Percentiles rank a stretch among this genome's conserved stretches.
phyloP scores from a whole-genome alignment of 2,888 invertebrate species.

The Polymixis lichenea region DNA sequence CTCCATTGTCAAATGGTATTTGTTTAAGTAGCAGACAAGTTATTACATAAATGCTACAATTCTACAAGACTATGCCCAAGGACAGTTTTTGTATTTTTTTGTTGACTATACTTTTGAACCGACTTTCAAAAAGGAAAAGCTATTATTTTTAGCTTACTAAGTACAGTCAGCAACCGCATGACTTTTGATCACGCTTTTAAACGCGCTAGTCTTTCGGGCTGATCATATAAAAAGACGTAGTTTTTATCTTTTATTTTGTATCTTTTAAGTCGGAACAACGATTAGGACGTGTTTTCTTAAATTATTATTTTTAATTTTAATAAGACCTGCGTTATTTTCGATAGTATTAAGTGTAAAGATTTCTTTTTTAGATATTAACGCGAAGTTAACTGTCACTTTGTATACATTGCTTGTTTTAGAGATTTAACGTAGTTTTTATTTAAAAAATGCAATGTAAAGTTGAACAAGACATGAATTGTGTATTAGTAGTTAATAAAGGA shows the following conservation, averaged over 20 bases:
- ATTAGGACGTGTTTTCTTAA: constrained; percentile 59
- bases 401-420: constrained; percentile 55
- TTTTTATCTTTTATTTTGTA: constrained; percentile 48
- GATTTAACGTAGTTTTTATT: constrained; percentile 37
- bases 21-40: not conserved
- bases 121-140: not conserved
- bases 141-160: not conserved
- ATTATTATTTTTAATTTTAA: constrained; percentile 59
- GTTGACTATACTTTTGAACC: not conserved
- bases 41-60: not conserved
- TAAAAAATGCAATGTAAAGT: constrained; percentile 36
- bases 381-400: constrained; percentile 20
- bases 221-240: constrained; percentile 66
- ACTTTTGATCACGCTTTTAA: constrained; percentile 60
- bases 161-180: constrained; percentile 1
- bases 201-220: constrained; percentile 64
- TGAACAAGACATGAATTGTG: constrained; percentile 37
- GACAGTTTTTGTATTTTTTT: not conserved
- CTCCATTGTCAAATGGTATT: not conserved
- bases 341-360: constrained; percentile 53
- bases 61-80: not conserved
- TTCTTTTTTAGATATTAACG: constrained; percentile 34
- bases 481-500: constrained; percentile 44
- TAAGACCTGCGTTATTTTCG: constrained; percentile 50
- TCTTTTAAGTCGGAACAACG: constrained; percentile 63